Conservation (phyloP, 2,797 vertebrate species). For the Microhierax caerulescens region DNA sequence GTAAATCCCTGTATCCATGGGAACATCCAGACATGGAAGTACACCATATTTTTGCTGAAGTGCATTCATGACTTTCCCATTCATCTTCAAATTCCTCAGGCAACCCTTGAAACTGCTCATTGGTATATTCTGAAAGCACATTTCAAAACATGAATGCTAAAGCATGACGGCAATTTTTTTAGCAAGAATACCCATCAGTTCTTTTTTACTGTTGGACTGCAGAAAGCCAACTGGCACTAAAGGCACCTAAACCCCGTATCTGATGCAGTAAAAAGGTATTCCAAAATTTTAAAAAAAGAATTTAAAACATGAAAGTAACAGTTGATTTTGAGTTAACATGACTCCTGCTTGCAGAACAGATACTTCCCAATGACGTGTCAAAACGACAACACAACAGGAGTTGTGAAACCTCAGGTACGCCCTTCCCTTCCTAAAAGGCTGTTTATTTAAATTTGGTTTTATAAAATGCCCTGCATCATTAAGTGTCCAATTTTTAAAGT, state of each 20-base stretch:
- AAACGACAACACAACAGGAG: neutral
- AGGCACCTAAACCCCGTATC: neutral
- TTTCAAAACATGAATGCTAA: neutral
- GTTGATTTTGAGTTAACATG: neutral
- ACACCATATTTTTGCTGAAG: constrained; percentile 77
- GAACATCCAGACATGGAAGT: constrained; percentile 84
- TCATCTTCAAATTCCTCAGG: constrained; percentile 86
- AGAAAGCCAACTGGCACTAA: neutral
- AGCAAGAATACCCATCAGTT: neutral
- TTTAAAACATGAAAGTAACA: neutral
- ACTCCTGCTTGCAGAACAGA: neutral
- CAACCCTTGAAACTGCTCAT: constrained; percentile 86
- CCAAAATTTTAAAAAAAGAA: neutral
- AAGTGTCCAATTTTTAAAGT: neutral
- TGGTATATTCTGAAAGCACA: constrained; percentile 82
- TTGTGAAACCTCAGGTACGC: neutral
- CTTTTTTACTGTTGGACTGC: neutral
- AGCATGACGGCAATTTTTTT: neutral
- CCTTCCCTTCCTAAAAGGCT: neutral
- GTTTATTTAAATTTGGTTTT: neutral
- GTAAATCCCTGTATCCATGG: constrained; percentile 82
- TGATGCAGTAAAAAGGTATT: neutral
- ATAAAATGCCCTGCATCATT: neutral
- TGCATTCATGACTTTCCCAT: constrained; percentile 74
- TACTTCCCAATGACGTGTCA: neutral